Percentiles rank a stretch among this genome's conserved stretches.
phyloP scores from a whole-genome alignment of 2,797 vertebrate genomes.

The Benthosema pterotum region DNA sequence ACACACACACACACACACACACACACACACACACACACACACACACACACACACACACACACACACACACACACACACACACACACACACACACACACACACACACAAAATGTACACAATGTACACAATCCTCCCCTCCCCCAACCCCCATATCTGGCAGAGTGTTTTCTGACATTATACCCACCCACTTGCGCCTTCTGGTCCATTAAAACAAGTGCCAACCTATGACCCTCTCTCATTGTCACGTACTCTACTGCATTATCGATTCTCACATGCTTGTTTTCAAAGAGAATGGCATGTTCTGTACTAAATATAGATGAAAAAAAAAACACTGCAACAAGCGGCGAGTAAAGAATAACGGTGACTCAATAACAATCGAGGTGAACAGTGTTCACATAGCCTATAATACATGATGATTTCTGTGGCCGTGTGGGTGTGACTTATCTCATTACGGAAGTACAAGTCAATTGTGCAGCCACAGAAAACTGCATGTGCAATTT shows the following conservation, averaged over 20 bases:
- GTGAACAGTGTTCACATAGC: too few relatives aligned
- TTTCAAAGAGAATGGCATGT: conserved; percentile 15
- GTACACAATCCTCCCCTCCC: too few relatives aligned
- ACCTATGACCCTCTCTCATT: conserved; percentile 23
- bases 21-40: conserved; percentile 1
- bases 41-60: not conserved
- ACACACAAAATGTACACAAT: too few relatives aligned
- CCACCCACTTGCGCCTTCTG: conserved; percentile 49
- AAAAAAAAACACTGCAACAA: too few relatives aligned
- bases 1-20: not conserved
- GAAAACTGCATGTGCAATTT: not conserved
- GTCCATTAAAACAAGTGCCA: conserved; percentile 54
- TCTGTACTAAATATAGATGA: conserved; percentile 4
- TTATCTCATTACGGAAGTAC: too few relatives aligned
- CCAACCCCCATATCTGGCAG: conserved; percentile 51
- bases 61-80: not conserved
- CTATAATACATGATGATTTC: too few relatives aligned
- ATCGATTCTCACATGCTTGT: conserved; percentile 26
- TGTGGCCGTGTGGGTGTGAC: too few relatives aligned
- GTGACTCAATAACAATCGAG: too few relatives aligned
- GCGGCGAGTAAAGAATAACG: too few relatives aligned
- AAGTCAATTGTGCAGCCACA: not conserved
- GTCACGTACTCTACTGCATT: not conserved
- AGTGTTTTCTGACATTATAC: conserved; percentile 53
- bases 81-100: conserved; percentile 9